These are phyloP conservation scores for Antedon mediterranea DNA, from an alignment of 53 echinoderm and acorn worm species.

Conservation along the genomic window DNA sequence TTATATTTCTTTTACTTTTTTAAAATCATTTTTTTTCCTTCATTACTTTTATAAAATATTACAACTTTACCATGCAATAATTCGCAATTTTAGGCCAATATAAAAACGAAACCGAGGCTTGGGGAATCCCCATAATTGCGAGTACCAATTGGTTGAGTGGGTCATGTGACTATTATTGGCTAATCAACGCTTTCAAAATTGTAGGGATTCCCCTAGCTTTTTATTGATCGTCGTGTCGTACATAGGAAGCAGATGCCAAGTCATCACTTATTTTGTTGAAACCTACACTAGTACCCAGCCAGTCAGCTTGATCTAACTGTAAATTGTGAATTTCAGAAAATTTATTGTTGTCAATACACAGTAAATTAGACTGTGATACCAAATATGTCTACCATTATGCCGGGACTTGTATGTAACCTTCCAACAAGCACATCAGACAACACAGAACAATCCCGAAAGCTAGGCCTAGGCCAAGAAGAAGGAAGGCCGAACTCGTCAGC, in stretches of 20 bases:
- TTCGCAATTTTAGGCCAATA: no score
- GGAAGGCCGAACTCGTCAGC: no score
- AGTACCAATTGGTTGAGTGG: background rate
- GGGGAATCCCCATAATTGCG: background rate
- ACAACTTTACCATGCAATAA: no score
- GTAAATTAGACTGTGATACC: background rate
- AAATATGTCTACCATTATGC: background rate
- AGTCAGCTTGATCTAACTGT: background rate
- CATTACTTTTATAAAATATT: no score
- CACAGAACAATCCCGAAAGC: background rate
- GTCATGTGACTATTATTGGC: background rate
- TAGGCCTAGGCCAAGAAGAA: background rate
- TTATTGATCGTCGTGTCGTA: background rate
- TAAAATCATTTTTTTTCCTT: no score
- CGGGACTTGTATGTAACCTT: background rate
- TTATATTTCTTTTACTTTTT: no score
- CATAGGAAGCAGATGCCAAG: no score
- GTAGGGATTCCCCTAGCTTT: background rate
- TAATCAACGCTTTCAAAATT: background rate
- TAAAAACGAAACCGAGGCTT: background rate
- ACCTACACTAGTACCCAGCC: background rate
- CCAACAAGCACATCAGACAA: background rate
- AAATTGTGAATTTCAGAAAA: background rate
- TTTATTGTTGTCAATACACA: background rate
- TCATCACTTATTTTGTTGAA: background rate